phyloP scores from a whole-genome alignment of 1,140 invertebrate genomes.

The Drosophila kurseongensis region DNA sequence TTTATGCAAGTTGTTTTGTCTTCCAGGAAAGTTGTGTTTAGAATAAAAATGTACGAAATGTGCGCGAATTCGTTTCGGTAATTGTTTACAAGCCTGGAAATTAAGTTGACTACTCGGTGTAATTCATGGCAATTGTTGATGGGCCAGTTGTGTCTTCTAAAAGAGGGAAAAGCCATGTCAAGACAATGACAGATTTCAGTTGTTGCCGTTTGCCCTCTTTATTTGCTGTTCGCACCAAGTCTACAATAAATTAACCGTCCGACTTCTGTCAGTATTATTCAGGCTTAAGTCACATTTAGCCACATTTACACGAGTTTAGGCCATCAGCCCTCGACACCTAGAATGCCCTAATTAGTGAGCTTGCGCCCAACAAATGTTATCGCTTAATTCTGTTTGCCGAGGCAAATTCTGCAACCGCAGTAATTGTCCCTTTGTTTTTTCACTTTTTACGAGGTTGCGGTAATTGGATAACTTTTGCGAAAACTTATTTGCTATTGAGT shows the following conservation, averaged over 20 bases:
- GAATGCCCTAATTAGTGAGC: conserved; percentile 8
- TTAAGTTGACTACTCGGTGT: neutral
- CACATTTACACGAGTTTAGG: neutral
- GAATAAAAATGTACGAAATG: conserved; percentile 5
- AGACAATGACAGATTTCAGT: conserved; percentile 20
- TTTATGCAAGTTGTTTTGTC: conserved; percentile 37
- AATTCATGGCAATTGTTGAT: conserved; percentile 13
- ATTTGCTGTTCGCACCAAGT: conserved; percentile 13
- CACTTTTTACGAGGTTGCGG: neutral
- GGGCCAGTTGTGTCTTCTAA: neutral
- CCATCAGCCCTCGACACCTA: conserved; percentile 2
- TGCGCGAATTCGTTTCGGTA: conserved; percentile 14
- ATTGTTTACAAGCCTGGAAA: conserved; percentile 19
- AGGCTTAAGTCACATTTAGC: conserved; percentile 18
- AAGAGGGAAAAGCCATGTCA: neutral
- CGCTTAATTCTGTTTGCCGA: conserved; percentile 1
- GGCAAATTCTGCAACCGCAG: neutral
- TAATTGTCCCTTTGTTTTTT: neutral
- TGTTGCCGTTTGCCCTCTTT: neutral
- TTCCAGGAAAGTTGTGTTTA: conserved; percentile 1
- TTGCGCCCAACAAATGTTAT: conserved; percentile 2
- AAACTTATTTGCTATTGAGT: neutral
- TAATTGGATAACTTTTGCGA: conserved; percentile 6
- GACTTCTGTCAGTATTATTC: conserved; percentile 30
- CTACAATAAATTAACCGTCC: conserved; percentile 30